Conservation (phyloP, 2,888 invertebrate genomes). For the Allolobophora icterica region DNA sequence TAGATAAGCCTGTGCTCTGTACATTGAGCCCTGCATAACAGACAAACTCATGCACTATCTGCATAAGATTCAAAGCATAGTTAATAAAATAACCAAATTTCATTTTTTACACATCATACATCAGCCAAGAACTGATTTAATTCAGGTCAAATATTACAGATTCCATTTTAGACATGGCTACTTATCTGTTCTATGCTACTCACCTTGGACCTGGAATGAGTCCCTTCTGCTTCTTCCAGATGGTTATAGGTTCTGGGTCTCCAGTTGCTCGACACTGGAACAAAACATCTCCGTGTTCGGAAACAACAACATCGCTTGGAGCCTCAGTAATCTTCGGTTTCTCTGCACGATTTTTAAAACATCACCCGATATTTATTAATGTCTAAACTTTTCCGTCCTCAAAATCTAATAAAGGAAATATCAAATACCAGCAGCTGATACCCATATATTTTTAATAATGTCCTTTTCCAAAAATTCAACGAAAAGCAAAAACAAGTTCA, state of each 20-base stretch:
- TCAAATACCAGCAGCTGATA: not conserved
- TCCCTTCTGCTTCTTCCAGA: conserved; percentile 48
- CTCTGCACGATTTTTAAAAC: conserved; percentile 70
- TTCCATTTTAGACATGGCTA: too few relatives aligned
- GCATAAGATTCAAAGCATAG: not conserved
- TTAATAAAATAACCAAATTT: not conserved
- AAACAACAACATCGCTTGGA: conserved; percentile 41
- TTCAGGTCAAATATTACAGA: too few relatives aligned
- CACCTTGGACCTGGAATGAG: conserved; percentile 55
- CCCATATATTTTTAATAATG: not conserved
- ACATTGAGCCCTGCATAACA: not conserved
- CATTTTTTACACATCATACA: not conserved
- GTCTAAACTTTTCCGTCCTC: not conserved
- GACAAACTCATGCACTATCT: not conserved
- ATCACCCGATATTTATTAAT: not conserved
- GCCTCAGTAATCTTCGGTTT: conserved; percentile 65
- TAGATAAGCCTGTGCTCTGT: not conserved
- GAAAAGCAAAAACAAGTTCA: not conserved
- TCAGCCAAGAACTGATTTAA: not conserved
- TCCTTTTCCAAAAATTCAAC: not conserved
- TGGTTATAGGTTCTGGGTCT: conserved; percentile 49
- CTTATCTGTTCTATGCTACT: not conserved
- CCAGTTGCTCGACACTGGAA: conserved; percentile 48
- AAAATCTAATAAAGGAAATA: not conserved
- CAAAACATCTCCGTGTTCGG: conserved; percentile 44